These are phyloP conservation scores for Epinephelus moara DNA, from an alignment of 2,113 vertebrate genomes.

Conservation along the genomic window DNA sequence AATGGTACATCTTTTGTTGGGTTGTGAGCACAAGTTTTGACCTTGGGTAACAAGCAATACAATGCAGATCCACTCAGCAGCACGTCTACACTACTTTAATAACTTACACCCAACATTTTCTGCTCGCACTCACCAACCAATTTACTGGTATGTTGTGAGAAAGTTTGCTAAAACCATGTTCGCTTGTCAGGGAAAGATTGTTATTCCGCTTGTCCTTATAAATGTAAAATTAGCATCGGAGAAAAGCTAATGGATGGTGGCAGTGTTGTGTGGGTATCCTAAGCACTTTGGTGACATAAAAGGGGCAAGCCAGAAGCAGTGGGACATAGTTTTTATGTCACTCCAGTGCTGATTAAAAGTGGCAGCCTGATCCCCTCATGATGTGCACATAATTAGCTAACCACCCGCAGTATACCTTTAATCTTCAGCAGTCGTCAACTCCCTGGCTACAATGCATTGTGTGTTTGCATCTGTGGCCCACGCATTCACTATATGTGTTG, in stretches of 20 bases:
- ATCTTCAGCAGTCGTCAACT: conserved; percentile 62
- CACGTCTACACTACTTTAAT: conserved; percentile 12
- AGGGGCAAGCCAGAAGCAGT: conserved; percentile 55
- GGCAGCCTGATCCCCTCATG: conserved; percentile 67
- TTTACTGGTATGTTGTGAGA: conserved; percentile 32
- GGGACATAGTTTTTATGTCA: conserved; percentile 38
- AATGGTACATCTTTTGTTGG: conserved; percentile 28
- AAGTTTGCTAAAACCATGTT: conserved; percentile 34
- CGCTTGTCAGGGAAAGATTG: conserved; percentile 23
- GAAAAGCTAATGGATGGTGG: conserved; percentile 49
- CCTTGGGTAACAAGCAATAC: conserved; percentile 36
- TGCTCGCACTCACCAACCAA: conserved; percentile 15
- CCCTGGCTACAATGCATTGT: conserved; percentile 26
- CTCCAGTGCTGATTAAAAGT: conserved; percentile 67
- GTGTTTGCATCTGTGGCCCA: conserved; percentile 41
- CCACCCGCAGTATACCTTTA: conserved; percentile 68
- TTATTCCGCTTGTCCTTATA: conserved; percentile 55
- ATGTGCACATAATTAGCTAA: conserved; percentile 76
- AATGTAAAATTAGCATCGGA: conserved; percentile 69
- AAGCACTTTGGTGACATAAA: conserved; percentile 67
- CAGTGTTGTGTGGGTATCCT: conserved; percentile 50
- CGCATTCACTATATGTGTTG: conserved; percentile 33
- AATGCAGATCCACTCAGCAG: conserved; percentile 35
- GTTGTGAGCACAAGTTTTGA: conserved; percentile 31
- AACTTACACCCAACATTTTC: conserved; percentile 20